Conservation (phyloP, 1,140 invertebrate genomes). For the Philaenus spumarius region DNA sequence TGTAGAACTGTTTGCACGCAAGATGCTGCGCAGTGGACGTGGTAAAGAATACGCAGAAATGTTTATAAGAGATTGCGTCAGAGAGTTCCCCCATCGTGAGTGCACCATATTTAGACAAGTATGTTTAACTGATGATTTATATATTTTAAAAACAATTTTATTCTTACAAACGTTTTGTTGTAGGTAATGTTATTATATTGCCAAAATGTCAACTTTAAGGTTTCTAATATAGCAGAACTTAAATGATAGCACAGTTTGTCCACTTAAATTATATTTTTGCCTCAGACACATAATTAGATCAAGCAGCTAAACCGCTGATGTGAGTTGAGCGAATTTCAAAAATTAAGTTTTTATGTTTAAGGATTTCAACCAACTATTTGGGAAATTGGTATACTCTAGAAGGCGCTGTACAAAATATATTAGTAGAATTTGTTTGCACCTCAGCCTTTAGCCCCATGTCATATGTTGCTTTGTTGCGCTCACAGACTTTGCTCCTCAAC, state of each 20-base stretch:
- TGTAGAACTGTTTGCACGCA: slow-evolving; percentile 63
- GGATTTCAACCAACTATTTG: no score
- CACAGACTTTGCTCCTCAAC: no score
- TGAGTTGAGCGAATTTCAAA: no score
- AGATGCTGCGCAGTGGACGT: slow-evolving; percentile 35
- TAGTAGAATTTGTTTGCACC: no score
- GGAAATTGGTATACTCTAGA: neutral
- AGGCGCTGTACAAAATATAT: no score
- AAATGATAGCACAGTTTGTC: neutral
- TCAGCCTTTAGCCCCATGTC: no score
- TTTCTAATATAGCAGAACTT: neutral
- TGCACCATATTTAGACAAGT: slow-evolving; percentile 75
- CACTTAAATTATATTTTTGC: neutral
- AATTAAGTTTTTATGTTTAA: no score
- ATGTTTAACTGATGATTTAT: neutral
- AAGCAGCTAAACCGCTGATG: no score
- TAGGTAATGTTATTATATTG: neutral
- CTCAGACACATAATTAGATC: neutral
- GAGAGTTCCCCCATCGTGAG: slow-evolving; percentile 82
- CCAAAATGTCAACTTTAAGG: neutral
- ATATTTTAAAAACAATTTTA: neutral
- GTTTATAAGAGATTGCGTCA: slow-evolving; percentile 74
- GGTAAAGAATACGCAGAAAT: slow-evolving; percentile 73
- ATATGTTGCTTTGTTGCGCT: no score
- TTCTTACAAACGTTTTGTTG: neutral